Base-by-base conservation (phyloP, 2,113 vertebrate genomes). In the Hydrolagus affinis region DNA sequence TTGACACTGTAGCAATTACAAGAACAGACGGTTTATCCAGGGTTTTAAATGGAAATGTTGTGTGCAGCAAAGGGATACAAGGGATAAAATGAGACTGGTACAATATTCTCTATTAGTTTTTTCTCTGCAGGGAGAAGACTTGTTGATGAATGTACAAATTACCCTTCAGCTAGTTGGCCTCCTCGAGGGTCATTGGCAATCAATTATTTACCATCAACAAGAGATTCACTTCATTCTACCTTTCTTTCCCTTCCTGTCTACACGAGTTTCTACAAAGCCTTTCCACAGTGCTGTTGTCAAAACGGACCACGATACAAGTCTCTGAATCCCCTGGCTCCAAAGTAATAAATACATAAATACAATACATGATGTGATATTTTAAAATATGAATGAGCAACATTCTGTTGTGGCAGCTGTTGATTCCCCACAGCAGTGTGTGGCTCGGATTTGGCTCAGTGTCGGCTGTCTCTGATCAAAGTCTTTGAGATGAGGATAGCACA, bases 381-480 rank as follows among this genome's bases (percentile, higher is more conserved):
- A 60, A 78, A 78, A 78, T 78, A 78, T 78, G 75, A 62, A 78
- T 78, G 75, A 78, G n/a, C 14, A 56, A 60, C 75, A 78, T 23
- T 60, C 11, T 78, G 57, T 78, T 62, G 75, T 78, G 57, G 75
- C 75, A 78, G 75, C 75, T 60, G n/a, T n/a, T 23, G n/a, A 25
- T 60, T 78, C 75, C 57, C 56, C 19, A 15, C 57, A 14, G 75
- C 8, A 11, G n/a, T 6, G 75, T 60, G 57, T 78, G 11, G 21
- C 30, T 62, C 21, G 2, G 60, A 60, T 25, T 59, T 11, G 57
- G 57, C n/a, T 15, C 11, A 3, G 6, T 62, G 75, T 57, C 12
- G 75, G n/a, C 23, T 78, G 56, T 25, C 57, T 78, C 75, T 25
- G 57, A 60, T 78, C 57, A 78, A 60, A 62, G 75, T 78, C 56